These are phyloP conservation scores for Physella acuta DNA, from an alignment of 1,140 invertebrate species.

Conservation along the genomic window DNA sequence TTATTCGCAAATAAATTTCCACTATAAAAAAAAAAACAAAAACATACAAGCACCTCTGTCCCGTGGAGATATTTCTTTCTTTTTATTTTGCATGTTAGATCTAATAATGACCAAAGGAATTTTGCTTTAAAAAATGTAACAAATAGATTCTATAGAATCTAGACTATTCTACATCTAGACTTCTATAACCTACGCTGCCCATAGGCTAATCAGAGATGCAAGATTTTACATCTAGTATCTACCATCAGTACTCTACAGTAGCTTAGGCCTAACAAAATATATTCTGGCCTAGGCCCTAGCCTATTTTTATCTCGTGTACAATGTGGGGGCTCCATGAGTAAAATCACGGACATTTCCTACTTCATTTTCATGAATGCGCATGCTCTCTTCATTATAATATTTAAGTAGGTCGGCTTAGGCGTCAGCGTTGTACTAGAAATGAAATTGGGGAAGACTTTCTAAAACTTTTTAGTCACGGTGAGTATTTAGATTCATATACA, in stretches of 20 bases:
- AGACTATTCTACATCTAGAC: neutral
- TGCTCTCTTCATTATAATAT: conserved; percentile 4
- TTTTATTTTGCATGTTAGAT: conserved; percentile 3
- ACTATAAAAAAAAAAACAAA: conserved; percentile 2
- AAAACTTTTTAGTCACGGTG: neutral
- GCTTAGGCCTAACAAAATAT: no score
- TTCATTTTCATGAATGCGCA: no score
- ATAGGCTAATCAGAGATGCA: no score
- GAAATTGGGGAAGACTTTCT: neutral
- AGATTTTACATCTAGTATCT: no score
- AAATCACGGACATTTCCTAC: no score
- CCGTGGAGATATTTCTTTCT: neutral
- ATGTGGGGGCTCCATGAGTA: neutral
- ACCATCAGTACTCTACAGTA: no score
- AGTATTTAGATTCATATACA: neutral
- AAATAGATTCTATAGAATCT: neutral
- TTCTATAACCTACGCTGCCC: no score
- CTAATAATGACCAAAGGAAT: no score
- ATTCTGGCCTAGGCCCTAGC: no score
- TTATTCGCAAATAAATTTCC: no score
- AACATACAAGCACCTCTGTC: neutral
- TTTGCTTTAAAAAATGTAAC: neutral
- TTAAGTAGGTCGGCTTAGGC: conserved; percentile 9
- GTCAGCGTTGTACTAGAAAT: neutral
- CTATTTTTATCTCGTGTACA: no score